phyloP scores from a whole-genome alignment of 1,140 invertebrate genomes.

The Ceratina calcarata region DNA sequence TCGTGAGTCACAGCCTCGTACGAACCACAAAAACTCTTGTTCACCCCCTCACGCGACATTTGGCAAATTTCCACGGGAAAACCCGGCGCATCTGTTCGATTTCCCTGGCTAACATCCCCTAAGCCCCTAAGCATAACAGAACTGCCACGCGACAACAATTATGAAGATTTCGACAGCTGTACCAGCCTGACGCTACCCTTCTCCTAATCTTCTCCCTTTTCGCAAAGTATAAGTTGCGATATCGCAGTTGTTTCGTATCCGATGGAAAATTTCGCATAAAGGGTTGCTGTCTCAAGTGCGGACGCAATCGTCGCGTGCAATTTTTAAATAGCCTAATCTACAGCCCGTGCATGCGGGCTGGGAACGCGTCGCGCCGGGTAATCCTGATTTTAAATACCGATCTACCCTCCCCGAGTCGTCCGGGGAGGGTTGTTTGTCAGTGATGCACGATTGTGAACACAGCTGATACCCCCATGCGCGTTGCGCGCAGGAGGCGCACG shows the following conservation, averaged over 20 bases:
- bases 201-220: neutral
- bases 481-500: conserved; percentile 44
- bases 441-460: conserved; percentile 65
- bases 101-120: neutral
- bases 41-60: conserved; percentile 31
- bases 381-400: conserved; percentile 62
- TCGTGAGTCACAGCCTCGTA: conserved; percentile 42
- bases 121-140: neutral
- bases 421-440: conserved; percentile 30
- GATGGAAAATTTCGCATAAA: too few relatives aligned
- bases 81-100: conserved; percentile 52
- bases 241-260: neutral
- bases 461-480: conserved; percentile 77
- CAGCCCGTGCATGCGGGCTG: conserved; percentile 15
- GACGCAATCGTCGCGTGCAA: neutral
- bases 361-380: conserved; percentile 11
- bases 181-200: neutral
- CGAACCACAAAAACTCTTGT: neutral
- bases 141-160: conserved; percentile 50
- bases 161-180: conserved; percentile 21
- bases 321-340: conserved; percentile 43
- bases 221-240: neutral
- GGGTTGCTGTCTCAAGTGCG: neutral
- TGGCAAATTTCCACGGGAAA: conserved; percentile 57
- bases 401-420: conserved; percentile 25